Evolutionary conservation across 1,140 invertebrate genomes (phyloP), one percentile per base, ranked within the genome.

Genomic region (Heliothis virescens): DNA sequence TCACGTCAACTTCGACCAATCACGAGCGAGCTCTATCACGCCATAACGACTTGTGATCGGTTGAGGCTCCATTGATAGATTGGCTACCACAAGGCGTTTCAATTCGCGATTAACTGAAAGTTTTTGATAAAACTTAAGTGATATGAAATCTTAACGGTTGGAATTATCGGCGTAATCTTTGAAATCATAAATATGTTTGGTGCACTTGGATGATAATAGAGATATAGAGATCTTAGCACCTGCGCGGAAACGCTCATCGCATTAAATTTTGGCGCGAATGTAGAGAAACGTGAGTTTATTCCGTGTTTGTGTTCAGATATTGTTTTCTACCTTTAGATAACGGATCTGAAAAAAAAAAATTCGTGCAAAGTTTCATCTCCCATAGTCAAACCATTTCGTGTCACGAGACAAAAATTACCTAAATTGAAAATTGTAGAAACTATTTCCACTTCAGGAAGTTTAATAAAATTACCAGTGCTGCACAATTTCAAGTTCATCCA

Each of bases 71-170:
- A 90, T 91, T 90, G 90, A 90, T 86, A 90, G 91, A 93, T 92
- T 93, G 89, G 89, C 82, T 89, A 90, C 88, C 86, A 86, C 80
- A 86, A 86, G 85, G 82, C 87, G 89, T 90, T 93, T 93, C 90
- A 94, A 93, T 93, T 93, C 86, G 91, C 91, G 93, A 92, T 93
- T 94, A 94, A 93, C 91, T 87, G 89, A 93, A 92, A 92, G 86
- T 93, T 94, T 92, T 92, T 90, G 91, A 93, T 93, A 94, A 92
- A 91, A 90, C 86, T 88, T 89, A 88, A 89, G 86, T 91, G 91
- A 93, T 93, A 93, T 86, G 84, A 87, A 91, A 91, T 91, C 84
- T 80, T 85, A 86, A 88, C 85, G 86, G 86, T 84, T 85, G 85
- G 87, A 83, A 82, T 77, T 67, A 80, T 83, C 65, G 74, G 52